phyloP scores from a whole-genome alignment of 2,888 invertebrate species.

The Fissipunctia ypsillon region DNA sequence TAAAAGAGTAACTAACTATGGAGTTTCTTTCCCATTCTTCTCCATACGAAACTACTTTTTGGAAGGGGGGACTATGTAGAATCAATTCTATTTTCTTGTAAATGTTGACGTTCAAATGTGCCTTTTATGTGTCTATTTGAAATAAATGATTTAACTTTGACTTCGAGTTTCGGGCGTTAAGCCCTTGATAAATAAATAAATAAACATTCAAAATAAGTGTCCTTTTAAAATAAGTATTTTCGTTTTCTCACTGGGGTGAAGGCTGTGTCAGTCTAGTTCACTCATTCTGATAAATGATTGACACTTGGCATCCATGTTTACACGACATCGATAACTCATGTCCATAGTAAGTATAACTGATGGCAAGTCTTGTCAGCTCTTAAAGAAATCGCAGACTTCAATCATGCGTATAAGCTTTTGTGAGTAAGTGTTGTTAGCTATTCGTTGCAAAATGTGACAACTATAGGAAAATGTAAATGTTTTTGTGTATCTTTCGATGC shows the following conservation, averaged over 20 bases:
- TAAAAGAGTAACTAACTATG: no score
- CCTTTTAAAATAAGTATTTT: not conserved
- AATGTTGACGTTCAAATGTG: no score
- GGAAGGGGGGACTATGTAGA: no score
- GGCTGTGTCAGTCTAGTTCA: slow-evolving; percentile 6
- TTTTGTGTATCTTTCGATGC: not conserved
- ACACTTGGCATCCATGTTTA: slow-evolving; percentile 14
- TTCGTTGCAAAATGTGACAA: not conserved
- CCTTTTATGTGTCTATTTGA: no score
- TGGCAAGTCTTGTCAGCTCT: slow-evolving; percentile 6
- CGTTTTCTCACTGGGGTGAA: not conserved
- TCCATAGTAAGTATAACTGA: slow-evolving; percentile 7
- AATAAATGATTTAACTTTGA: no score
- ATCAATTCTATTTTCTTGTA: no score
- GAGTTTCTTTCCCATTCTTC: no score
- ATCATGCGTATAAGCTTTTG: not conserved
- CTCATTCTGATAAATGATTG: slow-evolving; percentile 24
- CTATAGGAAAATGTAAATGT: not conserved
- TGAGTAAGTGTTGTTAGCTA: not conserved
- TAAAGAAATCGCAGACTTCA: slow-evolving; percentile 1
- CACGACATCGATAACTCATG: slow-evolving; percentile 33
- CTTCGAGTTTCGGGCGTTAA: no score
- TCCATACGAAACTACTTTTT: no score
- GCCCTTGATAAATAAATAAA: no score
- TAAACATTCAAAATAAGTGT: not conserved